phyloP scores from a whole-genome alignment of 2,888 invertebrate genomes.

The Agrotis exclamationis region DNA sequence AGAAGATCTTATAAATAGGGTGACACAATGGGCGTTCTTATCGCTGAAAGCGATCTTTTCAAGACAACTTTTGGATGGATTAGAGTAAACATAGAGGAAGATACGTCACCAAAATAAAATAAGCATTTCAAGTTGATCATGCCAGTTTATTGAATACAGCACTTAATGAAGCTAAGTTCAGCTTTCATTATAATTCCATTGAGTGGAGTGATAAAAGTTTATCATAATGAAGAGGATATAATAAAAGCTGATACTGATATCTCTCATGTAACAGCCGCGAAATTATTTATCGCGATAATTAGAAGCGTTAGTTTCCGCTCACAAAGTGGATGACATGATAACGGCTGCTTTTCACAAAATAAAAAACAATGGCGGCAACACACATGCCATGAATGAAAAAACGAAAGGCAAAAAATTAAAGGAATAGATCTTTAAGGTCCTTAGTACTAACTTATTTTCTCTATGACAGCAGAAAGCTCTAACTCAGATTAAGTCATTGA shows the following conservation, averaged over 20 bases:
- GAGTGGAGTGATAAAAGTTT: conserved; percentile 12
- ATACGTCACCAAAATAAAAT: too few relatives aligned
- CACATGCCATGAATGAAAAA: not conserved
- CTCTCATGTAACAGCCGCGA: not conserved
- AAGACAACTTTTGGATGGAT: too few relatives aligned
- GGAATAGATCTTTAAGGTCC: too few relatives aligned
- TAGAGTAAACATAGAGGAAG: too few relatives aligned
- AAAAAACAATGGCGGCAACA: not conserved
- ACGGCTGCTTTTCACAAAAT: not conserved
- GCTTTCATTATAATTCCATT: conserved; percentile 12
- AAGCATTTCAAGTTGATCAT: not conserved
- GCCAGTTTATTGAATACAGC: not conserved
- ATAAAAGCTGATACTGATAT: conserved; percentile 10
- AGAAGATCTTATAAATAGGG: too few relatives aligned
- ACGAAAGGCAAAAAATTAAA: not conserved
- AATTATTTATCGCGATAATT: not conserved
- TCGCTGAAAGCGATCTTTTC: too few relatives aligned
- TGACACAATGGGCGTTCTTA: too few relatives aligned
- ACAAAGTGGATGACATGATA: not conserved
- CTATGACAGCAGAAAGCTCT: too few relatives aligned
- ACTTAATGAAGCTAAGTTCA: conserved; percentile 1
- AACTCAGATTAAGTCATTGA: too few relatives aligned
- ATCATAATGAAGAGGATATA: conserved; percentile 21
- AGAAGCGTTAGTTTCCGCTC: not conserved
- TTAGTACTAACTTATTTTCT: too few relatives aligned